phyloP scores from a whole-genome alignment of 1,140 invertebrate species.

The Lepidotrigona ventralis region DNA sequence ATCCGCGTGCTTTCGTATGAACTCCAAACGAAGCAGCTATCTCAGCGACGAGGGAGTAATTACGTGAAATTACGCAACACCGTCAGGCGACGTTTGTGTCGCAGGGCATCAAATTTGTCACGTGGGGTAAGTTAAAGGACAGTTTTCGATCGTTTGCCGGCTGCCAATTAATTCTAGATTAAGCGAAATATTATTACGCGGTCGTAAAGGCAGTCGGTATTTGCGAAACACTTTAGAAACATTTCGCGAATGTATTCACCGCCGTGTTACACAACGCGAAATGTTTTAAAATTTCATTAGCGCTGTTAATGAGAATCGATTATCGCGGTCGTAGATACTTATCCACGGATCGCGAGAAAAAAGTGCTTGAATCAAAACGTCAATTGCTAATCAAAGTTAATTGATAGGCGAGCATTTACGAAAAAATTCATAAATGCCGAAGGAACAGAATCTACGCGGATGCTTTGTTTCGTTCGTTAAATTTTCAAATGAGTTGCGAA shows the following conservation, averaged over 20 bases:
- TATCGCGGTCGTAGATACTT: too few species aligned
- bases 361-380: too few species aligned
- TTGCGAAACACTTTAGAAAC: background rate
- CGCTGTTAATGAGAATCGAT: too few species aligned
- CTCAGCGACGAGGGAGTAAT: slow-evolving; percentile 42
- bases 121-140: slow-evolving; percentile 4
- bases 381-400: too few species aligned
- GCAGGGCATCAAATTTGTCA: slow-evolving; percentile 36
- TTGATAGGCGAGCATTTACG: too few species aligned
- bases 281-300: too few species aligned
- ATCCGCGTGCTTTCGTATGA: background rate
- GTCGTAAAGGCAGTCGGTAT: background rate
- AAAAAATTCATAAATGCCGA: too few species aligned
- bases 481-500: too few species aligned
- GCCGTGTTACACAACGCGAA: too few species aligned
- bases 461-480: too few species aligned
- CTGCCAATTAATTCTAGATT: slow-evolving; percentile 53
- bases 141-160: slow-evolving; percentile 10
- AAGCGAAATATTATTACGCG: slow-evolving; percentile 46
- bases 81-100: slow-evolving; percentile 40
- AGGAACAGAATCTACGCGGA: too few species aligned
- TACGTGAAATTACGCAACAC: slow-evolving; percentile 54
- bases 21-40: slow-evolving; percentile 6
- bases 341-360: too few species aligned
- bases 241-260: background rate